These are phyloP conservation scores for Cynopterus brachyotis DNA, from an alignment of 2,113 vertebrate species.

Conservation along the genomic window DNA sequence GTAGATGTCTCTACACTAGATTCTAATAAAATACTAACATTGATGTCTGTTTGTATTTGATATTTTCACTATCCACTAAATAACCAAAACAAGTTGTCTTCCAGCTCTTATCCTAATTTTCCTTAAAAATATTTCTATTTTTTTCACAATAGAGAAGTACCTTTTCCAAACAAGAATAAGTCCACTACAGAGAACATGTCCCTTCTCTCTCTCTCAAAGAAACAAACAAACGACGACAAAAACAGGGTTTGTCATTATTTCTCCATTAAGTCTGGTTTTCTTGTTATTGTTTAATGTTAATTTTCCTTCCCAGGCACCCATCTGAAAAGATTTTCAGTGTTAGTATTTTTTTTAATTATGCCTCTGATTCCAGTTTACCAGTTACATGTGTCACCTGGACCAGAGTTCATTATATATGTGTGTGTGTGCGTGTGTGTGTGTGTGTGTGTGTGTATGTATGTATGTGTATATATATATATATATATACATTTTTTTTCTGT, in stretches of 20 bases:
- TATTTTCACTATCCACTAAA: neutral
- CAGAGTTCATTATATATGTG: constrained; percentile 54
- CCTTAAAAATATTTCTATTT: neutral
- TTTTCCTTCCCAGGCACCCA: neutral
- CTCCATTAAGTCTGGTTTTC: neutral
- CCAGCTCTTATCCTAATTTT: neutral
- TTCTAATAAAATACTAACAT: neutral
- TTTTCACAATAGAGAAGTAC: neutral
- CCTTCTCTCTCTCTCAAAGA: neutral
- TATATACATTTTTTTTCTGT: constrained; percentile 50
- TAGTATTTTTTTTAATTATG: constrained; percentile 29
- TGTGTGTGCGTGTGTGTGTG: too few species aligned
- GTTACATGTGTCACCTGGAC: constrained; percentile 46
- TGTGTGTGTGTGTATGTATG: too few species aligned
- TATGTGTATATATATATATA: too few species aligned
- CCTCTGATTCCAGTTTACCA: constrained; percentile 33
- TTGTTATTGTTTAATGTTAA: constrained; percentile 45
- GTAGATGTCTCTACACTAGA: neutral
- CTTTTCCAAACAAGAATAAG: neutral
- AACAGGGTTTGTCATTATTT: neutral
- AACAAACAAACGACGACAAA: neutral
- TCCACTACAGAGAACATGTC: neutral
- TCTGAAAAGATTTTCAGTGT: constrained; percentile 68
- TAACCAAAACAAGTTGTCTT: neutral
- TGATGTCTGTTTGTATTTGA: neutral